Evolutionary conservation across 1,140 invertebrate genomes (phyloP).

Genomic region (Heterodera carotae): DNA sequence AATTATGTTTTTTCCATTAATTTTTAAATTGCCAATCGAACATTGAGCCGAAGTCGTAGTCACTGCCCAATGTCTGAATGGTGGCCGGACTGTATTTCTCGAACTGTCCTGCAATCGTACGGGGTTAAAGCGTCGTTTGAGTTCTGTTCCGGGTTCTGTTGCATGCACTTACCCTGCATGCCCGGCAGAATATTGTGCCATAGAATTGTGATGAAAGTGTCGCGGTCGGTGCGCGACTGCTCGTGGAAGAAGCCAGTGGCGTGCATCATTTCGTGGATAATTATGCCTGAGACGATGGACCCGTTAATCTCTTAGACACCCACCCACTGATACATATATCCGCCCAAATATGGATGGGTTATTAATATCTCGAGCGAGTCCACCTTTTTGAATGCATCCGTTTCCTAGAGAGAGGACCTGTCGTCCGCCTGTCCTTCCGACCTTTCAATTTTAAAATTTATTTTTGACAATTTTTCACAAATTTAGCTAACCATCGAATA

Average conservation of each 20-base stretch:
- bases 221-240: slow-evolving; percentile 66
- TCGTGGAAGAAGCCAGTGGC: slow-evolving; percentile 68
- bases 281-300: slow-evolving; percentile 56
- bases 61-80: slow-evolving; percentile 63
- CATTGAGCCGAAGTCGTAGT: slow-evolving; percentile 68
- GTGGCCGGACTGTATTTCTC: slow-evolving; percentile 65
- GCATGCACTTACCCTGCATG: slow-evolving; percentile 51
- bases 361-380: no score
- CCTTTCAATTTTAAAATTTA: slow-evolving; percentile 30
- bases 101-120: slow-evolving; percentile 53
- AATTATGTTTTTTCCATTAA: no score
- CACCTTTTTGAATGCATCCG: slow-evolving; percentile 72
- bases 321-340: no score
- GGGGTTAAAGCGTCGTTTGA: no score
- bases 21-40: not conserved
- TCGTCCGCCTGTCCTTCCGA: slow-evolving; percentile 66
- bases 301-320: no score
- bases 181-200: slow-evolving; percentile 67
- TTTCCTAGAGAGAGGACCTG: slow-evolving; percentile 71
- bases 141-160: slow-evolving; percentile 1
- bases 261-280: slow-evolving; percentile 68
- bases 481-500: slow-evolving; percentile 44
- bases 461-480: slow-evolving; percentile 16
- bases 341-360: no score
- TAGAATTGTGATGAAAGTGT: slow-evolving; percentile 65